Evolutionary conservation across 2,888 invertebrate genomes (phyloP), one percentile per base, ranked within the genome.

Genomic region (Drosophila demipolita): DNA sequence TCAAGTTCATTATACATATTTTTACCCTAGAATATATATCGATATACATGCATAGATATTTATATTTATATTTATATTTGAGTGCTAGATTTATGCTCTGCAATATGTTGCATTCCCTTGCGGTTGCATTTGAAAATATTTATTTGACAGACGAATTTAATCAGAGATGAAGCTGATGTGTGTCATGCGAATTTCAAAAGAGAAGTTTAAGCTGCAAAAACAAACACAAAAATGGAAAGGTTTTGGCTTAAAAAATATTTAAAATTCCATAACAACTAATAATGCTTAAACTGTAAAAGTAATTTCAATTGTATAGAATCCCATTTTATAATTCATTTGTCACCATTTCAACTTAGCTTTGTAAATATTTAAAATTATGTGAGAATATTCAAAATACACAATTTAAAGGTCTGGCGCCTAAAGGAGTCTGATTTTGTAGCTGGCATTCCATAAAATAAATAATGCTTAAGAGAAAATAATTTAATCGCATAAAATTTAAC

Each of bases 41-140:
- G 12, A 32, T 11, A 29, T 7, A 60, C n/a, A 9, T 49, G 32
- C 20, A 33, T 17, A 35, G 32, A n/a, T 11, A 45, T 58, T 70
- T 55, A n/a, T 48, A 38, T 59, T 17, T 17, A 68, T 29, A 29
- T 33, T 29, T 26, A 26, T 15, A 42, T 72, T 62, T 20, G 12
- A 50, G 23, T 23, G 11, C 8, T 23, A 38, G 54, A 73, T 71
- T 64, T 71, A 71, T 71, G 49, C 29, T 3, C 15, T 36, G 23
- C 50, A 71, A 52, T 71, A 53, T 67, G 68, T n/a, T 23, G 42
- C 29, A 65, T 20, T 50, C 48, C 29, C 33, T 5, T 38, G 33
- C 35, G 32, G 15, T 40, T 33, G 29, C 38, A 72, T 54, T 38
- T 70, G 58, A 26, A 45, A 62, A 12, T 15, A 62, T 45, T 61